These are phyloP conservation scores for Brachypodius melanocephalos DNA, from an alignment of 2,113 vertebrate species.

Conservation along the genomic window DNA sequence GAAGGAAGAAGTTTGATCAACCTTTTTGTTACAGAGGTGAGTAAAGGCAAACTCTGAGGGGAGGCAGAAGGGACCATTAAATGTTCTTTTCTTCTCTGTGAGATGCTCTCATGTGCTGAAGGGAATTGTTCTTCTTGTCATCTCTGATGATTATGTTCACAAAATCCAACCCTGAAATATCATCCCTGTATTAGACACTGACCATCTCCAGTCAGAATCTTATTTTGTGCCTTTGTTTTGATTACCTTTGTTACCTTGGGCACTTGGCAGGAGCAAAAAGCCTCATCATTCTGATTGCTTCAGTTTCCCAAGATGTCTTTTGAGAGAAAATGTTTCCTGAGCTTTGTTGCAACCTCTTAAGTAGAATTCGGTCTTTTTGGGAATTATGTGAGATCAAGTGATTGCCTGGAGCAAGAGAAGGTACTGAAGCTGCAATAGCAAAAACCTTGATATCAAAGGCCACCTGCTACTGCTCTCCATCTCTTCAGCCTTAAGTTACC, in stretches of 20 bases:
- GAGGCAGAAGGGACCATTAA: neutral
- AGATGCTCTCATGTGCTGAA: neutral
- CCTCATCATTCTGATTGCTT: neutral
- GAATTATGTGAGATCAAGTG: neutral
- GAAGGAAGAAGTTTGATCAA: neutral
- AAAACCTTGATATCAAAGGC: neutral
- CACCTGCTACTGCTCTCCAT: neutral
- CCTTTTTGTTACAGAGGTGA: neutral
- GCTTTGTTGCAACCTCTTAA: neutral
- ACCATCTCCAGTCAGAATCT: neutral
- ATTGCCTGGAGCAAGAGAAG: neutral
- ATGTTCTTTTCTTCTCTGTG: neutral
- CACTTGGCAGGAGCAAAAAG: neutral
- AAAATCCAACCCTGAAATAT: neutral
- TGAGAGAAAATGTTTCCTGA: neutral
- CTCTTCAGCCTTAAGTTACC: neutral
- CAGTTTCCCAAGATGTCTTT: neutral
- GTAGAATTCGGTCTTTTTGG: slow-evolving; percentile 16
- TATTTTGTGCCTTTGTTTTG: neutral
- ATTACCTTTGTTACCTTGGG: neutral
- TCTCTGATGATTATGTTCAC: neutral
- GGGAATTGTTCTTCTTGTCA: neutral
- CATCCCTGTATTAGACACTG: neutral
- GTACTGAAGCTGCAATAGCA: neutral
- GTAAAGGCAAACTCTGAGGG: neutral